Conservation (phyloP, 1,140 invertebrate species). For the Anoplophora glabripennis region DNA sequence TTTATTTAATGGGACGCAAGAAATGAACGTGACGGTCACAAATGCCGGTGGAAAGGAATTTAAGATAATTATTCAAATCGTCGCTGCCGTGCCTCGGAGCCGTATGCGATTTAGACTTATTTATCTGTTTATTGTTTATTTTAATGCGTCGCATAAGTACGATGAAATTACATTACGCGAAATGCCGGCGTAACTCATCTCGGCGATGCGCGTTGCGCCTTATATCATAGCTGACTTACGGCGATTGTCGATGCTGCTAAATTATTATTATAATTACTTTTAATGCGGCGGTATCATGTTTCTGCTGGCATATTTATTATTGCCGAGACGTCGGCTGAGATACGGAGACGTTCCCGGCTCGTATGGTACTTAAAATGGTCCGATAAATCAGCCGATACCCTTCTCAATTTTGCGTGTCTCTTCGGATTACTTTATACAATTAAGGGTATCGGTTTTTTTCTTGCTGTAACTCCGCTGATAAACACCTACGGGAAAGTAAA, state of each 20-base stretch:
- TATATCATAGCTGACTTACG: constrained; percentile 36
- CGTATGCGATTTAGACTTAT: background rate
- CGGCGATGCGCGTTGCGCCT: constrained; percentile 13
- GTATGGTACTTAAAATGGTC: constrained; percentile 19
- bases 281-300: constrained; percentile 40
- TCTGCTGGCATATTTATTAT: constrained; percentile 39
- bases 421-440: no score
- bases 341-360: constrained; percentile 19
- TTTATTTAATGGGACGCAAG: no score
- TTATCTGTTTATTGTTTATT: background rate
- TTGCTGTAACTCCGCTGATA: no score
- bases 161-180: constrained; percentile 7
- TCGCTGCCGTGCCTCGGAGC: no score
- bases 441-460: no score
- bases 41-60: no score
- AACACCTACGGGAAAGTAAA: no score
- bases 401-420: constrained; percentile 6
- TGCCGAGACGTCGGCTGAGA: constrained; percentile 28
- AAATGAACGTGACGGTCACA: no score
- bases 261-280: constrained; percentile 44
- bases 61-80: no score
- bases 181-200: constrained; percentile 8
- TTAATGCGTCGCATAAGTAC: constrained; percentile 1
- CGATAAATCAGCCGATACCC: constrained; percentile 13
- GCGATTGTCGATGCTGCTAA: constrained; percentile 31